These are phyloP conservation scores for Apodemus agrarius DNA, from an alignment of 2,797 vertebrate species.

Conservation along the genomic window DNA sequence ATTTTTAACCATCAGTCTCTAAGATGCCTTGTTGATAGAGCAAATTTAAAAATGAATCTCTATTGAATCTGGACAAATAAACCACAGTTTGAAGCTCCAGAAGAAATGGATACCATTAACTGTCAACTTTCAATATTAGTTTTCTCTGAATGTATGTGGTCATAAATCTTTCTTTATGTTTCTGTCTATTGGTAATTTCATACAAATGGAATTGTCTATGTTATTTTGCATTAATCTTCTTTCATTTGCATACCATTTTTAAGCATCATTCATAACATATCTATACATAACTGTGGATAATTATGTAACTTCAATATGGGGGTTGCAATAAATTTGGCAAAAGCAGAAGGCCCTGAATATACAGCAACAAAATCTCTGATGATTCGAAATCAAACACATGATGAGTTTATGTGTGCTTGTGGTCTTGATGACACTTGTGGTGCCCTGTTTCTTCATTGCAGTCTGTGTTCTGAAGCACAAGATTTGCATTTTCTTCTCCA, in stretches of 20 bases:
- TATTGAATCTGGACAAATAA: slow-evolving; percentile 26
- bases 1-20: slow-evolving; percentile 9
- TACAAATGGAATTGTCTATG: not conserved
- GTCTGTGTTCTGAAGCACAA: not conserved
- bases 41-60: slow-evolving; percentile 34
- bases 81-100: not conserved
- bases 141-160: not conserved
- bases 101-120: not conserved
- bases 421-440: not conserved
- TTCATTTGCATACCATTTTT: not conserved
- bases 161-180: not conserved
- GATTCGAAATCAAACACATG: not conserved
- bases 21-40: not conserved
- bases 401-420: not conserved
- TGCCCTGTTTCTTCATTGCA: too few relatives aligned
- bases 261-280: not conserved
- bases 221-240: not conserved
- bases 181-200: not conserved
- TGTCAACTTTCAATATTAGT: not conserved
- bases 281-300: not conserved
- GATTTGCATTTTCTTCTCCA: too few relatives aligned
- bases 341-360: not conserved
- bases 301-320: not conserved
- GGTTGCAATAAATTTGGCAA: not conserved
- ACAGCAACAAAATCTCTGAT: not conserved